phyloP scores from a whole-genome alignment of 1,140 invertebrate species.

The Acromyrmex charruanus region DNA sequence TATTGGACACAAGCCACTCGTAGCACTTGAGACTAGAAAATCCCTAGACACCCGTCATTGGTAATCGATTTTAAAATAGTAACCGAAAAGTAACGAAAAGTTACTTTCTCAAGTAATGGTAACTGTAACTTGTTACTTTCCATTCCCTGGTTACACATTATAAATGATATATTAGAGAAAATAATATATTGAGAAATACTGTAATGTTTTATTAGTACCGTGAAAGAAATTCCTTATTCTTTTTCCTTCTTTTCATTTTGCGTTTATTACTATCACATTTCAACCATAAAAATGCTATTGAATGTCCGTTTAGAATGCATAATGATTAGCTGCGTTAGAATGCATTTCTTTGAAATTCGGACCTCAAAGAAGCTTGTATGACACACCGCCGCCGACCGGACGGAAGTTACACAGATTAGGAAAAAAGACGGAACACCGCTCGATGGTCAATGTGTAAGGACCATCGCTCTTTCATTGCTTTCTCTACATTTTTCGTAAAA shows the following conservation, averaged over 20 bases:
- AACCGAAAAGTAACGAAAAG: too few relatives aligned
- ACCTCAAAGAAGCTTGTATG: slow-evolving; percentile 24
- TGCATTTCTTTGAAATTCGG: slow-evolving; percentile 37
- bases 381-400: slow-evolving; percentile 68
- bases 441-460: slow-evolving; percentile 55
- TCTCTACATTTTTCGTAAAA: slow-evolving; percentile 37
- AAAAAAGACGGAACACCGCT: slow-evolving; percentile 72
- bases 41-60: too few relatives aligned
- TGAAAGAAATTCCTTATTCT: neutral
- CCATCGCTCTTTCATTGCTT: slow-evolving; percentile 14
- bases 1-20: too few relatives aligned
- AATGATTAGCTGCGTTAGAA: neutral
- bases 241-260: neutral
- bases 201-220: neutral
- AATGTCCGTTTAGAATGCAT: neutral
- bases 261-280: slow-evolving; percentile 4
- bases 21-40: too few relatives aligned
- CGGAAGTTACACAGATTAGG: slow-evolving; percentile 77
- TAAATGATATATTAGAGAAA: neutral
- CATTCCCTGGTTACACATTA: neutral
- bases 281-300: slow-evolving; percentile 14
- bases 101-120: too few relatives aligned
- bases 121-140: too few relatives aligned
- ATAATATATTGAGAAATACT: neutral
- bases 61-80: too few relatives aligned